Conservation (phyloP, 2,113 vertebrate genomes). For the Phaethon lepturus region DNA sequence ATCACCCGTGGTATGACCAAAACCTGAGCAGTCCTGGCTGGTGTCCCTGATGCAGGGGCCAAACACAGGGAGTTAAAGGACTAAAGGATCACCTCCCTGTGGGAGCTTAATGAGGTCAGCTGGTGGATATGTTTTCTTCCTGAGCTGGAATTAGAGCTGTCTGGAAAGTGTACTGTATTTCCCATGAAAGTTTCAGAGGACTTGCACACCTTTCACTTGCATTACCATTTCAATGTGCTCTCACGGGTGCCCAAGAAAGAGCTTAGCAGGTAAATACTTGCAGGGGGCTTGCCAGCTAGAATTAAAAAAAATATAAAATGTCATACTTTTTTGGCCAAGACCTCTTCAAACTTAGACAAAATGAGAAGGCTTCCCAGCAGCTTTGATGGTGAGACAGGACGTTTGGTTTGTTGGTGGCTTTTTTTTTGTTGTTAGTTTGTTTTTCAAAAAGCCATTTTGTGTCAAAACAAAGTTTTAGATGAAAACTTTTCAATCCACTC, state of each 20-base stretch:
- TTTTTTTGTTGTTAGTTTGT: not conserved
- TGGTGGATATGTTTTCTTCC: not conserved
- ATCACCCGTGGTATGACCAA: not conserved
- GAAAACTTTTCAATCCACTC: slow-evolving; percentile 1
- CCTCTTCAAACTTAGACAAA: not conserved
- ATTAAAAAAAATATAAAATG: not conserved
- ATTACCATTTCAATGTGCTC: not conserved
- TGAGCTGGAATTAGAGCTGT: not conserved
- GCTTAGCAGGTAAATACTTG: not conserved
- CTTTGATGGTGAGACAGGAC: not conserved
- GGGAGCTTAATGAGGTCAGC: not conserved
- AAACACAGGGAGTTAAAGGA: not conserved
- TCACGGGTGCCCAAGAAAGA: not conserved
- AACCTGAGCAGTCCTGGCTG: not conserved
- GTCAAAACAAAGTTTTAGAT: slow-evolving; percentile 41
- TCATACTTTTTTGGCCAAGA: not conserved
- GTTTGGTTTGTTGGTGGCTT: not conserved
- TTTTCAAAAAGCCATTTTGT: not conserved
- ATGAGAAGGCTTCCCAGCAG: not conserved
- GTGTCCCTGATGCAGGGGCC: rapidly evolving
- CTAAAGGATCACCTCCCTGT: not conserved
- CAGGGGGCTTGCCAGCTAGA: not conserved
- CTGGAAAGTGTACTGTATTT: not conserved
- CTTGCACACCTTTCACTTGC: not conserved
- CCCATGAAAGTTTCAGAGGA: not conserved